Percentiles rank a stretch among this genome's conserved stretches.
Evolutionary conservation across 2,113 vertebrate species (phyloP).

Genomic region (Camarhynchus parvulus): DNA sequence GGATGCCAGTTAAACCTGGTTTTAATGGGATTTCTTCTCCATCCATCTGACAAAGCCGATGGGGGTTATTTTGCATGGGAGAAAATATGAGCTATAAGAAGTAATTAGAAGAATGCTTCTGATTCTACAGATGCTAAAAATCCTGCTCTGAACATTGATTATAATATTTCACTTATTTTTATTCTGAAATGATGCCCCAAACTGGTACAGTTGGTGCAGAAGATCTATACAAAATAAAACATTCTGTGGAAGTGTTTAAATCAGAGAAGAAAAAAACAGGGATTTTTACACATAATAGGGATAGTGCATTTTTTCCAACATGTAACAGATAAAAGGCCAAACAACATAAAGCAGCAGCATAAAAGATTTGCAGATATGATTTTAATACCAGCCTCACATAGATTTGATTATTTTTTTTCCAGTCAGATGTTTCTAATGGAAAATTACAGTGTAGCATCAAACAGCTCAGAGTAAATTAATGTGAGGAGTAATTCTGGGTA

Average conservation of each 20-base stretch:
- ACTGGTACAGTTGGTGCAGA: not conserved
- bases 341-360: not conserved
- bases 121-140: not conserved
- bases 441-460: not conserved
- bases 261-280: not conserved
- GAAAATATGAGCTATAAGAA: not conserved
- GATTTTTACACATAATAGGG: not conserved
- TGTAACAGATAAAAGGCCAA: not conserved
- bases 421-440: not conserved
- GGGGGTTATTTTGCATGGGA: not conserved
- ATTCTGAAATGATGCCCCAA: not conserved
- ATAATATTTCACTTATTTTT: not conserved
- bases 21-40: not conserved
- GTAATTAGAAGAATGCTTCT: not conserved
- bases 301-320: not conserved
- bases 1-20: not conserved
- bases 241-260: not conserved
- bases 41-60: not conserved
- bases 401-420: not conserved
- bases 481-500: not conserved
- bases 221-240: not conserved
- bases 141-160: fast-evolving
- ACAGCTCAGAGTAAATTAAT: not conserved
- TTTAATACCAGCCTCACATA: not conserved
- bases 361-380: not conserved